phyloP scores from a whole-genome alignment of 2,888 invertebrate genomes.

The Archips crataeganus region DNA sequence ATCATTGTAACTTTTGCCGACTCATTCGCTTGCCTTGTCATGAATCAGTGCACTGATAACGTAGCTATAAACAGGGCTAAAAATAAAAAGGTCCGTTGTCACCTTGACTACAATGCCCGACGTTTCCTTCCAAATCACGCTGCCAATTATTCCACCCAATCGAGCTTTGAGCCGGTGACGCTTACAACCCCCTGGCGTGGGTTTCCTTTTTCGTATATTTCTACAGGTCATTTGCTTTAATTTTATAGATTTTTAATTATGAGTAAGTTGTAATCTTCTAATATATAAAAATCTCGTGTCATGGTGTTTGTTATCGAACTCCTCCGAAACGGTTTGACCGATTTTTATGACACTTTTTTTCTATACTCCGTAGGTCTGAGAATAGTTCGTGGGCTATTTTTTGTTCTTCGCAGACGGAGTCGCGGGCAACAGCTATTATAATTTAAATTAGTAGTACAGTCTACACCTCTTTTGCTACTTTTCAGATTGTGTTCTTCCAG shows the following conservation, averaged over 20 bases:
- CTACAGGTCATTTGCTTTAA: constrained; percentile 8
- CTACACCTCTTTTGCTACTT: neutral
- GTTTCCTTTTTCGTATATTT: constrained; percentile 19
- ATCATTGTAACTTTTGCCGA: constrained; percentile 4
- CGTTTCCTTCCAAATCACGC: constrained; percentile 42
- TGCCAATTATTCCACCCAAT: constrained; percentile 50
- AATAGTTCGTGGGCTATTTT: too few relatives aligned
- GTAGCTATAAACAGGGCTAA: constrained; percentile 37
- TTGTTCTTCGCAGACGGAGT: too few relatives aligned
- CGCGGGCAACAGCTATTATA: too few relatives aligned
- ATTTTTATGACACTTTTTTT: too few relatives aligned
- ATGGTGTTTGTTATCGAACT: too few relatives aligned
- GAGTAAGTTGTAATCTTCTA: too few relatives aligned
- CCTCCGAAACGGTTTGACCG: too few relatives aligned
- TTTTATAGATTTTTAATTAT: neutral
- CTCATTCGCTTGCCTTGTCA: constrained; percentile 14
- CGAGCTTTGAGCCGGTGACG: constrained; percentile 39
- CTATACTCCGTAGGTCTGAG: too few relatives aligned
- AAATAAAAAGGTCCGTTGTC: constrained; percentile 43
- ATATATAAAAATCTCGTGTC: too few relatives aligned
- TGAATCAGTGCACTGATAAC: constrained; percentile 42
- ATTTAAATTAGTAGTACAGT: neutral
- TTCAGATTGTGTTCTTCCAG: neutral
- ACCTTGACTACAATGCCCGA: constrained; percentile 40
- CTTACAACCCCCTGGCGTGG: neutral